phyloP scores from a whole-genome alignment of 2,113 vertebrate species.

The Platycercus adscitus region DNA sequence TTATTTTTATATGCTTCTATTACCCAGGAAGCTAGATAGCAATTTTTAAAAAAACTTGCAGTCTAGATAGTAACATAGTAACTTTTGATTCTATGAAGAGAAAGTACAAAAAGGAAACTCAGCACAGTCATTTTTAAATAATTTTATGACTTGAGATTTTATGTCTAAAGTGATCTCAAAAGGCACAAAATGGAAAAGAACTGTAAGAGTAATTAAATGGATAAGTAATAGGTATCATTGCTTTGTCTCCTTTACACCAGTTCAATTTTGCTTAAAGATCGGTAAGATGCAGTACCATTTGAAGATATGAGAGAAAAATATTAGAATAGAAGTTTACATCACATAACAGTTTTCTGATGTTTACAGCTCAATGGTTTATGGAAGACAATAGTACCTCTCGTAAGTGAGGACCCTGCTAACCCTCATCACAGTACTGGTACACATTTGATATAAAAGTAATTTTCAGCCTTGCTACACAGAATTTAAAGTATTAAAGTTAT shows the following conservation, averaged over 20 bases:
- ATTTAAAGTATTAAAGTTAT: not conserved
- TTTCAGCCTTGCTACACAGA: not conserved
- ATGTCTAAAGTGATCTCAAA: not conserved
- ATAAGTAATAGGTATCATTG: not conserved
- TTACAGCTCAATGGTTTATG: not conserved
- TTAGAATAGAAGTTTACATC: not conserved
- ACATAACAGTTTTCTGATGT: not conserved
- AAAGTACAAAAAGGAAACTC: not conserved
- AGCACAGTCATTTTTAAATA: not conserved
- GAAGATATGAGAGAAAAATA: not conserved
- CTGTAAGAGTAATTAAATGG: not conserved
- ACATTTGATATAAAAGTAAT: not conserved
- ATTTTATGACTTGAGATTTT: not conserved
- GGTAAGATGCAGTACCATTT: not conserved
- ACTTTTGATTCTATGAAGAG: not conserved
- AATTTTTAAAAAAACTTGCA: not conserved
- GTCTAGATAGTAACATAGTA: not conserved
- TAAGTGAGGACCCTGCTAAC: not conserved
- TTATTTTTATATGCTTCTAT: not conserved
- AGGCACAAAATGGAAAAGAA: not conserved
- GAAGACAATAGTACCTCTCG: not conserved
- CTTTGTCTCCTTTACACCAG: not conserved
- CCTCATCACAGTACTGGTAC: not conserved
- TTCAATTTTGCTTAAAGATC: not conserved
- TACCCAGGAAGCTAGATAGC: not conserved